Conservation (phyloP, 1,140 invertebrate species). For the Cephus cinctus region DNA sequence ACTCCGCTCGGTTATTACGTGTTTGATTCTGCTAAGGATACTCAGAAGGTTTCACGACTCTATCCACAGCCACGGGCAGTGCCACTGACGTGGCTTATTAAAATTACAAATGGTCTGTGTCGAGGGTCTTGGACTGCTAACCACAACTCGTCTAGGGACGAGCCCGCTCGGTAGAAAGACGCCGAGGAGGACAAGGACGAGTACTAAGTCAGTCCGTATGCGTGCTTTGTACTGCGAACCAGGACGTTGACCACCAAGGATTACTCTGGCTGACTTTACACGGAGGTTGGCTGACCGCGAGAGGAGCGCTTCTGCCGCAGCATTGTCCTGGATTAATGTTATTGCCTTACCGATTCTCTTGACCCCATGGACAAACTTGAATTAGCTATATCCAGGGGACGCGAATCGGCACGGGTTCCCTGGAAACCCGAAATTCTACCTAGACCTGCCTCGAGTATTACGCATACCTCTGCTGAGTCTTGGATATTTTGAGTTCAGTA, state of each 20-base stretch:
- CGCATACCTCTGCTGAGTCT: too few species aligned
- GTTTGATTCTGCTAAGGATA: too few species aligned
- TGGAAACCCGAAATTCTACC: too few species aligned
- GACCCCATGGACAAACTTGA: constrained; percentile 30
- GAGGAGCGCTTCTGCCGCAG: constrained; percentile 15
- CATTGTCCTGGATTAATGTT: constrained; percentile 50
- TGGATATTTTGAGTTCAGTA: too few species aligned
- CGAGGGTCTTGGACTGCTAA: constrained; percentile 30
- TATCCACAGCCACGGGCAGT: too few species aligned
- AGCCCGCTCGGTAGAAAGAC: constrained; percentile 27
- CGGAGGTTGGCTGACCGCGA: constrained; percentile 29
- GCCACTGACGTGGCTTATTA: constrained; percentile 55
- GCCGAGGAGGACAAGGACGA: constrained; percentile 4
- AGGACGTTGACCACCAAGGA: constrained; percentile 45
- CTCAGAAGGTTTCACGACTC: too few species aligned
- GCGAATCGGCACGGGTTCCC: too few species aligned
- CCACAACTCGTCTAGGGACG: constrained; percentile 47
- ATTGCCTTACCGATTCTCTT: constrained; percentile 45
- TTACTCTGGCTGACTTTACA: constrained; percentile 45
- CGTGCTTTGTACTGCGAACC: constrained; percentile 39
- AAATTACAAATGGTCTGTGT: constrained; percentile 43
- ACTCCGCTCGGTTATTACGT: too few species aligned
- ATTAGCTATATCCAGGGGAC: too few species aligned
- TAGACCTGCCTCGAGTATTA: too few species aligned
- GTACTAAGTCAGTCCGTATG: constrained; percentile 29